These are phyloP conservation scores for Benthosema pterotum DNA, from an alignment of 2,797 vertebrate genomes.

Conservation along the genomic window DNA sequence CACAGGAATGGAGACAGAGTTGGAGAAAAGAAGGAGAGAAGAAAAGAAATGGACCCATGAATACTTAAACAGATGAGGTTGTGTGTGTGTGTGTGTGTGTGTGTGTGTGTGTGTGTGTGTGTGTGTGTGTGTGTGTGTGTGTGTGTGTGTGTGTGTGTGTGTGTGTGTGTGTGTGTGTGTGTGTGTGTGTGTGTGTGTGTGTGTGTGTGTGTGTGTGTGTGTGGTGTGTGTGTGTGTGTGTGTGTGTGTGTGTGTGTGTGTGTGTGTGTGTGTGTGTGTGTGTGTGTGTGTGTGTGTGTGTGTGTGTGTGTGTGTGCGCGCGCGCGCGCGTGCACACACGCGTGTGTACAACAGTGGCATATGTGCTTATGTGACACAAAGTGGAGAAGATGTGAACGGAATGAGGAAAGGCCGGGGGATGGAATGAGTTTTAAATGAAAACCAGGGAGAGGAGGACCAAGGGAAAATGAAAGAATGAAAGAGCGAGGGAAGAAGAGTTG, in stretches of 20 bases:
- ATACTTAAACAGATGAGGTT: not conserved
- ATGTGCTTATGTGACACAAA: conserved; percentile 18
- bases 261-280: not conserved
- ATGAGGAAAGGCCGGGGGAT: not conserved
- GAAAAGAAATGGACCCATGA: not conserved
- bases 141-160: not conserved
- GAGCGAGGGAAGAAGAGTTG: not conserved
- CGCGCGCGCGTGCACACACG: not conserved
- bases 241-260: not conserved
- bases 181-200: not conserved
- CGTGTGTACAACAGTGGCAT: not conserved
- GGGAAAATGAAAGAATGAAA: not conserved
- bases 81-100: no score
- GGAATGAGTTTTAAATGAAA: conserved; percentile 23
- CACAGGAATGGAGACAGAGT: not conserved
- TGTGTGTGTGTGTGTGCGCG: not conserved
- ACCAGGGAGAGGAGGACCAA: not conserved
- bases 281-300: no score
- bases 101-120: no score
- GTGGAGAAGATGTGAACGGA: conserved; percentile 9
- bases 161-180: not conserved
- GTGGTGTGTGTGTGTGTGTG: not conserved
- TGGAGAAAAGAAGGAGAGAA: not conserved
- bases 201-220: not conserved
- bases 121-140: conserved; percentile 1